Evolutionary conservation across 1,140 invertebrate genomes (phyloP).

Genomic region (Lanistes nyassanus): DNA sequence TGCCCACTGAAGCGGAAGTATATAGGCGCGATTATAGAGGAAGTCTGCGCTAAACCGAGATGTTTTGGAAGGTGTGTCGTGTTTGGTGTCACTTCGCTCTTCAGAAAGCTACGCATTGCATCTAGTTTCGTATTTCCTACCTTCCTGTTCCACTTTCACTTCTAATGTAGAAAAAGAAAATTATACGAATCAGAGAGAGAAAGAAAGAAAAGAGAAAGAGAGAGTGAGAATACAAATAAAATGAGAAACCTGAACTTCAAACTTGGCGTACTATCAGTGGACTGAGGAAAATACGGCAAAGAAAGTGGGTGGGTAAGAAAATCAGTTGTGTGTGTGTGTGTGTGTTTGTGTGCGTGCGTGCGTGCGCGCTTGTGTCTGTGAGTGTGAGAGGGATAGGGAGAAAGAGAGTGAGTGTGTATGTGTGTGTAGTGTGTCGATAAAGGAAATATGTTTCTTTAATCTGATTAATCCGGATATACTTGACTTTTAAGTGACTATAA

Average conservation of each 20-base stretch:
- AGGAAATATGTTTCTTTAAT: too few relatives aligned
- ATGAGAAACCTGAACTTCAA: too few relatives aligned
- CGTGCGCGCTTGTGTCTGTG: background rate
- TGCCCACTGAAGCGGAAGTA: background rate
- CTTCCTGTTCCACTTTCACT: background rate
- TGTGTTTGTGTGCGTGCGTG: slow-evolving; percentile 7
- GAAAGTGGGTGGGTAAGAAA: too few relatives aligned
- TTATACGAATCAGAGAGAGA: background rate
- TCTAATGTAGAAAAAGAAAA: background rate
- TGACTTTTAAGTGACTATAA: too few relatives aligned
- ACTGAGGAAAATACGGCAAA: too few relatives aligned
- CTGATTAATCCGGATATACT: too few relatives aligned
- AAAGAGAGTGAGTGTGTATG: background rate
- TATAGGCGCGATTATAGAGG: background rate
- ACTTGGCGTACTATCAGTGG: too few relatives aligned
- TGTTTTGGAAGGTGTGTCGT: too few relatives aligned
- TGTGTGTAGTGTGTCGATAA: background rate
- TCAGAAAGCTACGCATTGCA: background rate
- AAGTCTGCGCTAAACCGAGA: too few relatives aligned
- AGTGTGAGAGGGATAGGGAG: background rate
- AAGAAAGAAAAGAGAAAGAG: too few relatives aligned
- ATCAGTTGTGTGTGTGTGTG: background rate
- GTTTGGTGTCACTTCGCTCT: background rate
- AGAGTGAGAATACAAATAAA: too few relatives aligned
- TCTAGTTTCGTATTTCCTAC: background rate